phyloP scores from a whole-genome alignment of 1,140 invertebrate species.

The Parasteatoda tepidariorum region DNA sequence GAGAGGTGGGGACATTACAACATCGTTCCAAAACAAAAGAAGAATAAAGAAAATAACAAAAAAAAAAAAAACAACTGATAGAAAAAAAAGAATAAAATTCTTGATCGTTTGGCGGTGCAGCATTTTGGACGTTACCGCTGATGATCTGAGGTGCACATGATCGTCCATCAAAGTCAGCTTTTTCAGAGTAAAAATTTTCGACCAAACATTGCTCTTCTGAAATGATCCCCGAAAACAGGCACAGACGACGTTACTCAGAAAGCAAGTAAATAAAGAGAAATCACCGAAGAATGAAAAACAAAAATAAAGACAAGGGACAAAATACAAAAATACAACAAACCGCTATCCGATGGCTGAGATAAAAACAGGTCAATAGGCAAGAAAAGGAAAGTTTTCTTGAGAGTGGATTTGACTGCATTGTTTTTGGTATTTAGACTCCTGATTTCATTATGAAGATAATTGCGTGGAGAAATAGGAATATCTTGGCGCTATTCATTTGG shows the following conservation, averaged over 20 bases:
- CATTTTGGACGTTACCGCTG: constrained; percentile 37
- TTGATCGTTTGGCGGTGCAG: constrained; percentile 32
- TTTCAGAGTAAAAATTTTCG: constrained; percentile 34
- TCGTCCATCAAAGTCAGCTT: constrained; percentile 55
- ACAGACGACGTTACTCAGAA: constrained; percentile 22
- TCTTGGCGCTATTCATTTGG: too few relatives aligned
- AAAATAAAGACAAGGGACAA: not conserved
- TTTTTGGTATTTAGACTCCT: too few relatives aligned
- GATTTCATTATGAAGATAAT: too few relatives aligned
- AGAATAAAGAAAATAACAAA: constrained; percentile 38
- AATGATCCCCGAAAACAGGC: constrained; percentile 48
- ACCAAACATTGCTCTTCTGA: constrained; percentile 42
- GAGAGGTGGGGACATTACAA: constrained; percentile 12
- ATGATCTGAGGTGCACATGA: constrained; percentile 26
- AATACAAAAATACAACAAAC: constrained; percentile 23
- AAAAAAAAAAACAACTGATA: constrained; percentile 8
- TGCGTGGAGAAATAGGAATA: too few relatives aligned
- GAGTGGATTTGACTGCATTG: too few relatives aligned
- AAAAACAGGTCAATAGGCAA: constrained; percentile 24
- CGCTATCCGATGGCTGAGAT: not conserved
- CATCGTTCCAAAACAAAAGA: constrained; percentile 34
- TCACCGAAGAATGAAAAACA: constrained; percentile 3
- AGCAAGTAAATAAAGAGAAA: constrained; percentile 44
- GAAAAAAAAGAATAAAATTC: constrained; percentile 17
- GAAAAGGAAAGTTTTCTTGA: not conserved